A percentile compares a stretch with the other conserved stretches of the same genome.
Conservation (phyloP, 2,797 vertebrate genomes). For the Pagetopsis macropterus region DNA sequence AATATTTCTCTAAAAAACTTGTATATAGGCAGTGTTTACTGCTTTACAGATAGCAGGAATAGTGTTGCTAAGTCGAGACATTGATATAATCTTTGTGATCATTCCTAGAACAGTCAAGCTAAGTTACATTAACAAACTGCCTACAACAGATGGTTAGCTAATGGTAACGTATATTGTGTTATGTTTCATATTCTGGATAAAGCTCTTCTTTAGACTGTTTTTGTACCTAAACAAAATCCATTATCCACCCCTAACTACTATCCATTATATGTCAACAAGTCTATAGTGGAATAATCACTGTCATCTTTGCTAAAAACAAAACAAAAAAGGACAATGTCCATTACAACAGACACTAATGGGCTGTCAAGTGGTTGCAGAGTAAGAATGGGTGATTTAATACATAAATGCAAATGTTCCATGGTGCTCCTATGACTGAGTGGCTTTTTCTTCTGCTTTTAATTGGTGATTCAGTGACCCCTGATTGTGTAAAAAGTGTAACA, state of each 20-base stretch:
- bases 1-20: not conserved
- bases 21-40: constrained; percentile 11
- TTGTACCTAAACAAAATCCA: not conserved
- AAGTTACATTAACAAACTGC: not conserved
- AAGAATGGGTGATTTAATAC: constrained; percentile 34
- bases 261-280: constrained; percentile 26
- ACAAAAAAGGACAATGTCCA: constrained; percentile 5
- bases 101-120: not conserved
- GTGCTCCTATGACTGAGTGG: constrained; percentile 3
- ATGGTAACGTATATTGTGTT: not conserved
- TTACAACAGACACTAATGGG: constrained; percentile 30
- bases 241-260: not conserved
- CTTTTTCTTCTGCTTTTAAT: constrained; percentile 69
- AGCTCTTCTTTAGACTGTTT: not conserved
- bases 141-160: not conserved
- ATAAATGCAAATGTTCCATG: constrained; percentile 40
- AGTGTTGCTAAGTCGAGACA: not conserved
- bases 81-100: not conserved
- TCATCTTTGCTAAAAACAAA: constrained; percentile 1
- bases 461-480: constrained; percentile 60
- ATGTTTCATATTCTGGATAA: constrained; percentile 11
- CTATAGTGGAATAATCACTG: constrained; percentile 9
- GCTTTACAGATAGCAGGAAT: not conserved
- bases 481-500: constrained; percentile 50
- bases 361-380: constrained; percentile 35